Base-by-base conservation (phyloP, 2,888 invertebrate genomes). In the Chrysolina haemoptera region DNA sequence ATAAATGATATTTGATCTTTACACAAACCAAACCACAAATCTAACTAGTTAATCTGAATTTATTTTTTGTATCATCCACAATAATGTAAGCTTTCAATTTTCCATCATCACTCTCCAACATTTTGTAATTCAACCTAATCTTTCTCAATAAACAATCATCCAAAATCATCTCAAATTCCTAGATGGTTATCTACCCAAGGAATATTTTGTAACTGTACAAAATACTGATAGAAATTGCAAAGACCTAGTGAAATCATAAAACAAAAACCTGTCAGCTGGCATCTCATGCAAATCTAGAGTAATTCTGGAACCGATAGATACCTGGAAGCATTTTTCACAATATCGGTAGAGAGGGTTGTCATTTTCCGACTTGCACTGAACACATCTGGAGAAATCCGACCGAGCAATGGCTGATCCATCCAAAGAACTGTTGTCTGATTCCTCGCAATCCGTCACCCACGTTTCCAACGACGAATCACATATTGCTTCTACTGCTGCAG, bases 301-400 rank as follows among this genome's bases (percentile, higher is more conserved):
- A 16, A 59, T 46, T 43, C 11, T n/a, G 53, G 11, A 65, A 65
- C 62, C 0, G 71, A 78, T 81, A 79, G 71, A 78, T 85, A 85
- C 93, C 92, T 92, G 91, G 86, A 91, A 93, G 85, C 93, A 94
- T 87, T 91, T 91, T 85, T 92, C 91, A 87, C 94, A 94, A 88
- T 91, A 93, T 77, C 92, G 88, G 84, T 91, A 93, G 72, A 90
- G 87, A 50, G 93, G 92, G 88, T 92, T 92, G 80, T 88, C 87
- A 85, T 93, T 91, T 79, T 87, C 85, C 65, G 90, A 89, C 77
- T 89, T 89, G 87, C 94, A 94, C 83, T 91, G 91, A 18, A 91
- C 90, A 85, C 94, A 94, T 70, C 89, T 88, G 90, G 91, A 90
- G 87, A 92, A 93, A 86, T 91, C 92, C 27, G 88, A 80, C 67